Evolutionary conservation across 1,140 invertebrate genomes (phyloP), one percentile per base, ranked within the genome.

Genomic region (Drosophila nikananu): DNA sequence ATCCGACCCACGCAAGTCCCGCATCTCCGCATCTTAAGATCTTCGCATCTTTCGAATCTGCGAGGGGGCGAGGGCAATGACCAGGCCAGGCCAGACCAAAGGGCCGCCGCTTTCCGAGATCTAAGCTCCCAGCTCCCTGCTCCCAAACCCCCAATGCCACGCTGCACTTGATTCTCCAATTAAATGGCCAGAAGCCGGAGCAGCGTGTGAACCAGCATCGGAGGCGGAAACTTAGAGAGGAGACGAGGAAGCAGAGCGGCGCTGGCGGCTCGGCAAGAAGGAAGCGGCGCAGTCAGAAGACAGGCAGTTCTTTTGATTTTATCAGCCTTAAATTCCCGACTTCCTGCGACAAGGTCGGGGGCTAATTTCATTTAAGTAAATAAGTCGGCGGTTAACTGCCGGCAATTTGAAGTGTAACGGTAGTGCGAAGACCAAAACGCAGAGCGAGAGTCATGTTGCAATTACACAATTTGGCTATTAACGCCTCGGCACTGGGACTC

Each of bases 381-480:
- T 87, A 87, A 63, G 67, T 52, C 80, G 77, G 77, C 76, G 83
- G 51, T 83, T 80, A 80, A 68, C 80, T 74, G 63, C 19, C 64
- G 63, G 55, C 75, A 89, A 89, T 90, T 90, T 81, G 58, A 71
- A 77, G 67, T 70, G 70, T 89, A 90, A 90, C 84, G 84, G 86
- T 81, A 81, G 57, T 62, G 25, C 74, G 48, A 66, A 77, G 55
- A 17, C 30, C 52, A 44, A 32, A 17, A 39, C 19, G 13, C 51
- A 49, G 27, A 37, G n/a, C 49, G 27, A 35, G 27, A 63, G 49
- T 15, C 15, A 52, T 55, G 60, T 55, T 30, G 54, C 72, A 80
- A 83, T 87, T 87, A 89, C 82, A 90, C 86, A 90, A 90, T 90
- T 90, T 86, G 82, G 75, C 79, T 66, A 90, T 90, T 90, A 90